A percentile compares a stretch with the other conserved stretches of the same genome.
Conservation (phyloP, 2,113 vertebrate species). For the Lucifuga dentata region DNA sequence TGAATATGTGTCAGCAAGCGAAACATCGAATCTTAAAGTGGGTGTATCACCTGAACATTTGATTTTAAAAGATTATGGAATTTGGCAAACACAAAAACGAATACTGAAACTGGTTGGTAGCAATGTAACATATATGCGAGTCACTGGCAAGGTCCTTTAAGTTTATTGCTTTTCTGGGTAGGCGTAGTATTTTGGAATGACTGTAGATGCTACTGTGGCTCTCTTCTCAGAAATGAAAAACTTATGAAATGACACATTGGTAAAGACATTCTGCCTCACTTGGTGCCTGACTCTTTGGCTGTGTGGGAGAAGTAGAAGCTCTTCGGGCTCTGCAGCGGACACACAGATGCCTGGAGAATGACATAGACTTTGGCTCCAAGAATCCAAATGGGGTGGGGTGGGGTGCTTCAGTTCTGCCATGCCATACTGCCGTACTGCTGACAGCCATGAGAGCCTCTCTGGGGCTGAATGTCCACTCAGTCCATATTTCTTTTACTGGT, state of each 20-base stretch:
- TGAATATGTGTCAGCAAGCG: too few species aligned
- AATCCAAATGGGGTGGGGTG: conserved; percentile 57
- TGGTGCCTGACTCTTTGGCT: conserved; percentile 35
- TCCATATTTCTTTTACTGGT: not conserved
- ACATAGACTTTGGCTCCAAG: conserved; percentile 66
- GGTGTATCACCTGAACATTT: too few species aligned
- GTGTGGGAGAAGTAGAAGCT: conserved; percentile 45
- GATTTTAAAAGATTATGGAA: too few species aligned
- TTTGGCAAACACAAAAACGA: too few species aligned
- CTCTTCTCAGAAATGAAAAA: conserved; percentile 14
- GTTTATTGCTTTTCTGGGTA: too few species aligned
- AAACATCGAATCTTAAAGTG: too few species aligned
- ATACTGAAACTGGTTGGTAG: too few species aligned
- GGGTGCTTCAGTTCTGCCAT: conserved; percentile 53
- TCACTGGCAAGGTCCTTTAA: too few species aligned
- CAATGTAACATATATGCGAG: too few species aligned
- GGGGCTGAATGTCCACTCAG: conserved; percentile 10
- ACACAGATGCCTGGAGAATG: conserved; percentile 70
- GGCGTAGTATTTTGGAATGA: too few species aligned
- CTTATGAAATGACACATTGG: conserved; percentile 11
- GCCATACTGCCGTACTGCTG: conserved; percentile 50
- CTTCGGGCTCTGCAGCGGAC: conserved; percentile 51
- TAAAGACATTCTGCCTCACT: conserved; percentile 48
- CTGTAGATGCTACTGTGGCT: not conserved
- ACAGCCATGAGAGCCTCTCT: conserved; percentile 32